These are phyloP conservation scores for Melikaiella ostensackeni DNA, from an alignment of 2,888 invertebrate genomes.

Conservation along the genomic window DNA sequence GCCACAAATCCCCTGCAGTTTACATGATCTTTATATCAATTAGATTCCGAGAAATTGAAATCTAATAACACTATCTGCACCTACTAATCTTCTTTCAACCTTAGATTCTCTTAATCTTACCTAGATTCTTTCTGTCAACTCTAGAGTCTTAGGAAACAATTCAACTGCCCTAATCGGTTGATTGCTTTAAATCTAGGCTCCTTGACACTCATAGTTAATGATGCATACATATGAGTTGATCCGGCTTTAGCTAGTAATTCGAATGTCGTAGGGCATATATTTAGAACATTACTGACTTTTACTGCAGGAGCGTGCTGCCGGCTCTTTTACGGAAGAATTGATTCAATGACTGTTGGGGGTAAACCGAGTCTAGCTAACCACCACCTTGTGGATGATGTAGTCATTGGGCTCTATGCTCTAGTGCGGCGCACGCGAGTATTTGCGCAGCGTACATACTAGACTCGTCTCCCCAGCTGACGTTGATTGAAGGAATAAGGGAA, in stretches of 20 bases:
- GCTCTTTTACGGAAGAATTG: conserved; percentile 58
- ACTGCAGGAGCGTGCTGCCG: conserved; percentile 41
- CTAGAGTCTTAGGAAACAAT: conserved; percentile 4
- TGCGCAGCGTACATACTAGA: conserved; percentile 76
- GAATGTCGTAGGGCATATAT: background rate
- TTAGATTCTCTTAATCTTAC: no score
- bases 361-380: conserved; percentile 66
- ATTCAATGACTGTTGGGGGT: conserved; percentile 63
- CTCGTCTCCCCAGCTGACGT: conserved; percentile 76
- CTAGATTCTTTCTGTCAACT: no score
- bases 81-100: background rate
- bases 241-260: background rate
- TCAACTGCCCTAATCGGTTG: conserved; percentile 9
- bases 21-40: background rate
- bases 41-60: background rate
- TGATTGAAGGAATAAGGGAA: conserved; percentile 78
- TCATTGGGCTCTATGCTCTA: conserved; percentile 74
- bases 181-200: conserved; percentile 27
- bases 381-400: conserved; percentile 72
- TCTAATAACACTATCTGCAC: background rate
- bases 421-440: conserved; percentile 73
- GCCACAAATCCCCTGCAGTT: background rate
- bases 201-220: conserved; percentile 16
- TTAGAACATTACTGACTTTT: background rate
- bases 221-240: background rate